Evolutionary conservation across 2,888 invertebrate genomes (phyloP).

Genomic region (Melinaea menophilus): DNA sequence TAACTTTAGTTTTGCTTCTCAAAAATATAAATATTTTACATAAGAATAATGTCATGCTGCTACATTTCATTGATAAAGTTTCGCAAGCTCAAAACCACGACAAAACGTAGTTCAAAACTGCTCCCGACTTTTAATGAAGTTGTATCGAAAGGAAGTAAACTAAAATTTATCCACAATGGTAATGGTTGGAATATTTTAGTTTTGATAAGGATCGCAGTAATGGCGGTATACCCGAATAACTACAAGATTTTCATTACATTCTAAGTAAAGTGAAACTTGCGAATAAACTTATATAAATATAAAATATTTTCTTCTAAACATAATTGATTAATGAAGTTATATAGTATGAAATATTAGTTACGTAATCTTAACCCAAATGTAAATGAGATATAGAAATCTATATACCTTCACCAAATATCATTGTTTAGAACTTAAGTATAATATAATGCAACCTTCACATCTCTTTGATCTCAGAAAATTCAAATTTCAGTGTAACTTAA

Average conservation of each 20-base stretch:
- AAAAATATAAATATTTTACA: slow-evolving; percentile 20
- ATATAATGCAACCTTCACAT: too few relatives aligned
- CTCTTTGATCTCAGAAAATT: not conserved
- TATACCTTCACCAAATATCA: too few relatives aligned
- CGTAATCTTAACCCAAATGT: too few relatives aligned
- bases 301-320: too few relatives aligned
- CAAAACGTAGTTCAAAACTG: slow-evolving; percentile 21
- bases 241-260: not conserved
- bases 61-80: slow-evolving; percentile 21
- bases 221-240: not conserved
- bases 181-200: not conserved
- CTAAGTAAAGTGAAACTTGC: too few relatives aligned
- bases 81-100: slow-evolving; percentile 16
- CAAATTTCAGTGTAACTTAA: slow-evolving; percentile 63
- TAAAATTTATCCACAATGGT: slow-evolving; percentile 11
- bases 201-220: not conserved
- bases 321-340: too few relatives aligned
- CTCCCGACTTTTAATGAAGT: slow-evolving; percentile 25
- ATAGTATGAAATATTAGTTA: too few relatives aligned
- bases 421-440: too few relatives aligned
- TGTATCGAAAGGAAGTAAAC: slow-evolving; percentile 20
- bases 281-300: too few relatives aligned
- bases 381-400: too few relatives aligned
- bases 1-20: slow-evolving; percentile 11
- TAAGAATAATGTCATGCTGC: slow-evolving; percentile 14